Evolutionary conservation across 2,113 vertebrate genomes (phyloP), one percentile per base, ranked within the genome.

Genomic region (Sclerurus mexicanus): DNA sequence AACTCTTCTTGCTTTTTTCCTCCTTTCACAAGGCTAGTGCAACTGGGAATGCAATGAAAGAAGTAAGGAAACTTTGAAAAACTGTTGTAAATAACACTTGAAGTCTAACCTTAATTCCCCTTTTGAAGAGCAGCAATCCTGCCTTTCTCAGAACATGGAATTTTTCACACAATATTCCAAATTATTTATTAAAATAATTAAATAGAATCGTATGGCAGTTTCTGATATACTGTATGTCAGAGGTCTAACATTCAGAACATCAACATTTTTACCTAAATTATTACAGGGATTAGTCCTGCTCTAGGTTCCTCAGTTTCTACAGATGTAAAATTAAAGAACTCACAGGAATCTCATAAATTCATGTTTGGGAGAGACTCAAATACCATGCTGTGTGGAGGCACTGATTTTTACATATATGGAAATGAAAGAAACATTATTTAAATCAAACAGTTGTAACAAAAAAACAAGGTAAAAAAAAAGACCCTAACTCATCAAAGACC

Each of bases 1-100:
- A 93, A 47, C 27, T 91, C 46, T 82, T 88, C 67, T 90, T 81
- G 16, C 15, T 25, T 93, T 93, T 78, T 80, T 35, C 2, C 16
- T 85, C 73, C 23, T 44, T 95, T 93, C 90, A 64, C 31, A 85
- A 87, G 39, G 15, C 18, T 69, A 30, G 22, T 92, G 84, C 74
- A 96, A 94, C 66, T 90, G 78, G 79, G 76, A 78, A 96, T 96
- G 95, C 37, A 94, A 64, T 37, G 14, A 7, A 21, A 88, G 18
- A 93, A 9, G 35, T 91, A 74, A 93, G 33, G 81, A 91, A 91
- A 23, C 53, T 91, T 96, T 89, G 60, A 96, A 95, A 94, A 95
- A 35, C 24, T 72, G 14, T 67, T 95, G n/a, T 92, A 90, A 91
- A 59, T 69, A 94, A 67, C 39, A 97, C 28, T 66, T 95, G 31